Evolutionary conservation across 2,797 vertebrate genomes (phyloP), one percentile per base, ranked within the genome.

Genomic region (Discoglossus pictus): DNA sequence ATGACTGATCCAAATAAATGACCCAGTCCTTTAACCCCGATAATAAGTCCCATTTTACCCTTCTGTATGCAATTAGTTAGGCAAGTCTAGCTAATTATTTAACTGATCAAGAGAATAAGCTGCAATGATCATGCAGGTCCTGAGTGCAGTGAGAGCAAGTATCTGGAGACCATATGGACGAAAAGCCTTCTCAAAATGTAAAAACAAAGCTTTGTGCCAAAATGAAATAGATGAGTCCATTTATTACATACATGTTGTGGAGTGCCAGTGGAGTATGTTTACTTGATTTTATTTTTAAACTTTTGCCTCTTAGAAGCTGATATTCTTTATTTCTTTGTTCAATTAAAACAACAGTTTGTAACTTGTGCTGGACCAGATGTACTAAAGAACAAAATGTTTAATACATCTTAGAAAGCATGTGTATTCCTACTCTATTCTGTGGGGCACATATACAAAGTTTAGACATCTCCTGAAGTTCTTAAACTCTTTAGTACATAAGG

Each of bases 141-240:
- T 34, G 44, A 55, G 15, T 23, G 16, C 52, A 13, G 53, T 43
- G 58, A 75, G 62, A 77, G 47, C 1, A 3, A 68, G 53, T 58
- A 56, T 77, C 80, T 83, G 82, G 77, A 76, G 69, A 74, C 76
- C 79, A 82, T 75, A 81, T 81, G 79, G 74, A 79, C 65, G 75
- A 62, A 70, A 80, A 81, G 76, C 73, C 50, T 52, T 76, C 72
- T 75, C 53, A 77, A 68, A 78, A 74, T 75, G 39, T 75, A 73
- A 63, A 72, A 74, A 44, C 55, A 42, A 79, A 60, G 18, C 31
- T 71, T 73, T 69, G 42, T 78, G 76, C 72, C 78, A 77, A 74
- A 74, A 75, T 53, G 47, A 54, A 66, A 72, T 40, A 77, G 61
- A 58, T 13, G 48, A 62, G 25, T 23, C 10, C 65, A 62, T 67